Conservation (phyloP, 2,113 vertebrate species). For the Dendrocopos noguchii region DNA sequence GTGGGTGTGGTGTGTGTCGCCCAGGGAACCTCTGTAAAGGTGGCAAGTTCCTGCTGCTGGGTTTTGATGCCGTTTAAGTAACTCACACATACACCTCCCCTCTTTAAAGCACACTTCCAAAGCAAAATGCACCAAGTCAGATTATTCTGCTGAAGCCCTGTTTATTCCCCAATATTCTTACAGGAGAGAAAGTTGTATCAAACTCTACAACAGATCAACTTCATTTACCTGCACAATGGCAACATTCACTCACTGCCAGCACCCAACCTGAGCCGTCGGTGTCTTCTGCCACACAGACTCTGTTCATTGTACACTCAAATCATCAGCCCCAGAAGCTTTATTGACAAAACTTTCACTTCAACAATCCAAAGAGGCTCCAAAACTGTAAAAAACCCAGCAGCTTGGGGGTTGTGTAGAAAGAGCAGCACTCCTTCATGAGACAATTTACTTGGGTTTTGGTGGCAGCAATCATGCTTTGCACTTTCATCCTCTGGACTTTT, state of each 20-base stretch:
- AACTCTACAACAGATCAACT: background rate
- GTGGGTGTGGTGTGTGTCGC: too few species aligned
- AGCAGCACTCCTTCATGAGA: too few species aligned
- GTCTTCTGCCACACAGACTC: background rate
- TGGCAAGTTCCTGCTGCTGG: too few species aligned
- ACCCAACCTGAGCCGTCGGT: background rate
- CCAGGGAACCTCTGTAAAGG: too few species aligned
- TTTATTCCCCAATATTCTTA: background rate
- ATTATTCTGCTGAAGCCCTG: background rate
- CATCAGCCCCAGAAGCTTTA: background rate
- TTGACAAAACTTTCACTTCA: background rate
- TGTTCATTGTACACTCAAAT: rapidly evolving
- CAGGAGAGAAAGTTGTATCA: background rate
- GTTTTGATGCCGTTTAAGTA: background rate
- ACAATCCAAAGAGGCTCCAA: background rate
- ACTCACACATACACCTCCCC: background rate
- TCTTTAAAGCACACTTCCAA: background rate
- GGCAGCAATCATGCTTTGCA: background rate
- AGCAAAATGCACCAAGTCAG: background rate
- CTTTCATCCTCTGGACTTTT: background rate
- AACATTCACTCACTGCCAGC: background rate
- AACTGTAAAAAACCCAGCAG: background rate
- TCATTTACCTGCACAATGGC: background rate
- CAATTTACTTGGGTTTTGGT: too few species aligned
- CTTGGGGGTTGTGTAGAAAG: background rate